Evolutionary conservation across 2,888 invertebrate genomes (phyloP).

Genomic region (Ischnura elegans): DNA sequence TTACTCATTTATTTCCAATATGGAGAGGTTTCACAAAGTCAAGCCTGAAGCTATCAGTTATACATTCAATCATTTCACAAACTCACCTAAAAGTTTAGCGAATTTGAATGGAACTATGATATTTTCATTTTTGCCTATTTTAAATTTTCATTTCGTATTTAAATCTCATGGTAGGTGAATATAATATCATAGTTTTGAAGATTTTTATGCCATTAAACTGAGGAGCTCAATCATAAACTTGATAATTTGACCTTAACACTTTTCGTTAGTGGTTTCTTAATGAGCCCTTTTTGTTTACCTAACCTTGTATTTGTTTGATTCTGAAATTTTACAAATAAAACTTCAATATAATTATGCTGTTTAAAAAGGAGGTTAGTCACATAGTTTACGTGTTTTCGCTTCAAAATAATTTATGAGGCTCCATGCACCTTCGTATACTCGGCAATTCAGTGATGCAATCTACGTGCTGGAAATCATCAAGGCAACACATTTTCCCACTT

Average conservation of each 20-base stretch:
- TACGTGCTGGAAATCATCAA: not conserved
- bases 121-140: too few species aligned
- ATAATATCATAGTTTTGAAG: too few species aligned
- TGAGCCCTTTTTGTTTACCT: not conserved
- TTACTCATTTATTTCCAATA: too few species aligned
- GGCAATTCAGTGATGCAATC: not conserved
- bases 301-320: not conserved
- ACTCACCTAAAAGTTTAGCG: too few species aligned
- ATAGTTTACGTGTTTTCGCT: not conserved
- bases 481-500: slow-evolving; percentile 25
- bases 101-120: too few species aligned
- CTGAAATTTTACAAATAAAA: not conserved
- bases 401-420: slow-evolving; percentile 27
- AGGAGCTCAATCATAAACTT: too few species aligned
- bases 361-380: slow-evolving; percentile 64
- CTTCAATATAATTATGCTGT: slow-evolving; percentile 40
- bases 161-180: too few species aligned
- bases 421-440: not conserved
- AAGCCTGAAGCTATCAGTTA: too few species aligned
- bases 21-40: too few species aligned
- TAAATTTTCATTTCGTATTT: too few species aligned
- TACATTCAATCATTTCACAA: too few species aligned
- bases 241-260: not conserved
- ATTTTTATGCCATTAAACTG: too few species aligned
- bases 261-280: not conserved